phyloP scores from a whole-genome alignment of 2,797 vertebrate species.

The Neostethus bicornis region DNA sequence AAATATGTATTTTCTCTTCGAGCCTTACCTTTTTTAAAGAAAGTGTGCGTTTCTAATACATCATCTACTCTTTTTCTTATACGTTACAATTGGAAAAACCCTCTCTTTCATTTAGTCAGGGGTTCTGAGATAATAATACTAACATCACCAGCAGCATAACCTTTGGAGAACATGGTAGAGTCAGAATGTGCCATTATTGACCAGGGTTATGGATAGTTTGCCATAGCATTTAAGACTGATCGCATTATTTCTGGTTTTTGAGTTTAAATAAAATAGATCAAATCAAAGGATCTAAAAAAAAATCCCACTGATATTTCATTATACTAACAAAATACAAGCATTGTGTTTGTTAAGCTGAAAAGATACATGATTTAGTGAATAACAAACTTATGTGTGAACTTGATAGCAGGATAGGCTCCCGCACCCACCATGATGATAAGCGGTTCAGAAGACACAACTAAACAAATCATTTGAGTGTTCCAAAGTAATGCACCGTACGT shows the following conservation, averaged over 20 bases:
- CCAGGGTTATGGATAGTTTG: slow-evolving; percentile 8
- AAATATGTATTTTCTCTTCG: slow-evolving; percentile 26
- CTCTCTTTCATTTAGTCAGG: slow-evolving; percentile 14
- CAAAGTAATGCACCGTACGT: too few relatives aligned
- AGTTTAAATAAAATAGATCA: background rate
- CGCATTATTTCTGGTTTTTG: background rate
- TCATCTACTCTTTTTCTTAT: slow-evolving; percentile 18
- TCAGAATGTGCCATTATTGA: slow-evolving; percentile 14
- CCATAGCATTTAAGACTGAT: slow-evolving; percentile 22
- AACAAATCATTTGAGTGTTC: too few relatives aligned
- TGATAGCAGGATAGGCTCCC: too few relatives aligned
- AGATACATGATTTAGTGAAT: too few relatives aligned
- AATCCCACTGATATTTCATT: background rate
- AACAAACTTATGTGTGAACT: too few relatives aligned
- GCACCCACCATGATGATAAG: too few relatives aligned
- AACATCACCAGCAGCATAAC: slow-evolving; percentile 16
- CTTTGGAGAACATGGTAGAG: background rate
- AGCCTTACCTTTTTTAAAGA: slow-evolving; percentile 23
- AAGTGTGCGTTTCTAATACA: slow-evolving; percentile 31
- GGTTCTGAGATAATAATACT: slow-evolving; percentile 14
- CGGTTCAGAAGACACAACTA: too few relatives aligned
- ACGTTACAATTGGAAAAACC: slow-evolving; percentile 19
- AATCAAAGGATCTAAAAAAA: too few relatives aligned
- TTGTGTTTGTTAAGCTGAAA: too few relatives aligned
- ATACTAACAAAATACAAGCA: background rate